Evolutionary conservation across 2,113 vertebrate genomes (phyloP).

Genomic region (Plecturocebus donacophilus): DNA sequence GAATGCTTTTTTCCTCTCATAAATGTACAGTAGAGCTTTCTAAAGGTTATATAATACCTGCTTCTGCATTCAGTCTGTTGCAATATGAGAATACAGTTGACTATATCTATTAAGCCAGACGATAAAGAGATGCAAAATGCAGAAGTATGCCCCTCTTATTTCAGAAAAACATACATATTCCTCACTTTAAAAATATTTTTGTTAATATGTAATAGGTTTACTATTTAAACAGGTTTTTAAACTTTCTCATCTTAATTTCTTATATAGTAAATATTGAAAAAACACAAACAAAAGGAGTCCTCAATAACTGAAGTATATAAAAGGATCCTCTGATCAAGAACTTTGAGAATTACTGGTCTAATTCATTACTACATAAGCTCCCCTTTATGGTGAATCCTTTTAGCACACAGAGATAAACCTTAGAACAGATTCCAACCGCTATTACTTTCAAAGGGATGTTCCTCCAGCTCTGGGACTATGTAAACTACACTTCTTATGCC

Average conservation of each 20-base stretch:
- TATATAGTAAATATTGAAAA: neutral
- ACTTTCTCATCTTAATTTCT: slow-evolving; percentile 26
- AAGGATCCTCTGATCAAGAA: neutral
- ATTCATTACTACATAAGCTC: neutral
- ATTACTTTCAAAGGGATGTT: neutral
- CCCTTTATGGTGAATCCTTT: neutral
- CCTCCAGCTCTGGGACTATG: neutral
- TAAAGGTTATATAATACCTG: neutral
- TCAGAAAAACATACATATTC: neutral
- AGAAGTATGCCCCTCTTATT: neutral
- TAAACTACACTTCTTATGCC: neutral
- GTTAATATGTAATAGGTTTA: neutral
- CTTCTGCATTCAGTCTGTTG: neutral
- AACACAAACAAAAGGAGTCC: neutral
- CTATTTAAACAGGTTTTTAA: neutral
- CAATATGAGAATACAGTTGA: neutral
- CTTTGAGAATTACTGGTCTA: neutral
- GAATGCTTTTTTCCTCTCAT: neutral
- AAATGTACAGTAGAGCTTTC: neutral
- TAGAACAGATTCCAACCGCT: neutral
- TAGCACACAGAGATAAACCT: neutral
- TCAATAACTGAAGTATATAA: slow-evolving; percentile 5
- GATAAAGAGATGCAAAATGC: neutral
- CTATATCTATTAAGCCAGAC: neutral
- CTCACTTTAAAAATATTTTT: neutral